Evolutionary conservation across 2,797 vertebrate species (phyloP).

Genomic region (Podarcis lilfordi): DNA sequence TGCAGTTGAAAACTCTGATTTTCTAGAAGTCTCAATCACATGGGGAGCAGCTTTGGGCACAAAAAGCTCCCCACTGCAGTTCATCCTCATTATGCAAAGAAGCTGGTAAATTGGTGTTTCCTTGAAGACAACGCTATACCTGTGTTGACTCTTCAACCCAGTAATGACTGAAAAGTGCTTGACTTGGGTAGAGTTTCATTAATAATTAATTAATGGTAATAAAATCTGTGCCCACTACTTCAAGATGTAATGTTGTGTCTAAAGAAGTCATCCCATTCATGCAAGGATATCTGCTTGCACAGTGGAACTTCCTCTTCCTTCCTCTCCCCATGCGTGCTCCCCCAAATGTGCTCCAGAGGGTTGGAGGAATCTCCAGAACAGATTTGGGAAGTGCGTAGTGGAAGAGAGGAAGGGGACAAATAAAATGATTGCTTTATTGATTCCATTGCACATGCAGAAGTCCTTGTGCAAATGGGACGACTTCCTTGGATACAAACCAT

Average conservation of each 20-base stretch:
- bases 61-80: background rate
- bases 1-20: background rate
- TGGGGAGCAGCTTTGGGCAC: background rate
- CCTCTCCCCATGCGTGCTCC: no score
- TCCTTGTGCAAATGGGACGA: no score
- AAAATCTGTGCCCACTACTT: background rate
- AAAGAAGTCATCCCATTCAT: no score
- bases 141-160: background rate
- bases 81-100: background rate
- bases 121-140: background rate
- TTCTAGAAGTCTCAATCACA: background rate
- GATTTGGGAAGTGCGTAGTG: no score
- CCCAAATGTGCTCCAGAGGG: no score
- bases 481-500: background rate
- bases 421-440: no score
- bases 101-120: background rate
- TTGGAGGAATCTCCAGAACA: no score
- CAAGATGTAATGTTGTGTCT: background rate
- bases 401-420: no score
- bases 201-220: fast-evolving
- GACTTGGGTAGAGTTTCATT: background rate
- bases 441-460: no score
- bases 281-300: no score
- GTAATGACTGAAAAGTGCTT: background rate
- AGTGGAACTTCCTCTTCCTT: no score